Evolutionary conservation across 2,888 invertebrate species (phyloP), one percentile per base, ranked within the genome.

Genomic region (Dynastes grantii): DNA sequence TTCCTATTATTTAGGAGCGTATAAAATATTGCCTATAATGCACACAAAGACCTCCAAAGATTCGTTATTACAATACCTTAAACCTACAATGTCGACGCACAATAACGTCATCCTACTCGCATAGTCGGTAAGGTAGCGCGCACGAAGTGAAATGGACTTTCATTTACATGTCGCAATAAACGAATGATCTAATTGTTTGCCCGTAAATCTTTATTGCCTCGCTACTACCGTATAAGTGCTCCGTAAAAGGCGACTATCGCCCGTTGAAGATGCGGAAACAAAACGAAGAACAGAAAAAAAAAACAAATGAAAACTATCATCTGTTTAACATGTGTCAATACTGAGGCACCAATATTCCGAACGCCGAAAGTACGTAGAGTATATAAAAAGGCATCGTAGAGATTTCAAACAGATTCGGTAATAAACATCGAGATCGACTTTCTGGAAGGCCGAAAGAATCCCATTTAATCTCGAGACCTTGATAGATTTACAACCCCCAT

Each of bases 401-500:
- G 58, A 73, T 73, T 73, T 58, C 73, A 73, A 73, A 73, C 73
- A 75, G 63, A 63, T 75, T 75, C 73, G 63, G 73, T 61, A 75
- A 75, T 75, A 75, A 75, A 75, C 73, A 63, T 63, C 45, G 61
- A 61, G 61, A 75, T 75, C 49, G 73, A 75, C 73, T 75, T 75
- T 63, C 73, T 61, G 61, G 73, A 75, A 75, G 73, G 73, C 73
- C 73, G 61, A 61, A 75, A 53, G 73, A 73, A 75, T 75, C 76
- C 11, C 76, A 76, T 76, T 76, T 76, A 67, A 76, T 76, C 76
- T 76, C 22, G 16, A 55, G 58, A 68, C 73, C 65, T 68, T 68
- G 76, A 76, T 76, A 76, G 76, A 76, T 76, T 76, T 76, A 76
- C 76, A 76, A 67, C 76, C 76, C 76, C 76, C 76, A 76, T 76